Base-by-base conservation (phyloP, 1,140 invertebrate genomes). In the Eumaeus atala region DNA sequence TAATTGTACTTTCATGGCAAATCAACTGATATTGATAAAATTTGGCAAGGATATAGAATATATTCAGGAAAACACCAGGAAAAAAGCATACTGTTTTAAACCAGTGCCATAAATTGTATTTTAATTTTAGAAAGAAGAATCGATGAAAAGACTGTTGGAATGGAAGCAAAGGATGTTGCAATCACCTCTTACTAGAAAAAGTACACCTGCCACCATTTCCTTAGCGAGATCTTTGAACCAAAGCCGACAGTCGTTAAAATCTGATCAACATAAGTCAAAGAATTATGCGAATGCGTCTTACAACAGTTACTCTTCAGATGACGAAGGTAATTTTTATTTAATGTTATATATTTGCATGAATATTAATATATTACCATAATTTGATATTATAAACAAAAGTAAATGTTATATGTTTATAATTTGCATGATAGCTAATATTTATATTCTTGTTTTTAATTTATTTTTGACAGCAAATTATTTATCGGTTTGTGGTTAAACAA, bases 131-230 rank as follows among this genome's bases (percentile, higher is more conserved):
- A 90, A 94, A 21, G 95, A 96, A 88, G 95, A 96, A 84, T 96
- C 95, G 5, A 96, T 97, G 95, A 96, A 95, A 85, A 89, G 95
- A 10, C 79, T 97, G 56, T 83, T 96, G 9, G 95, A 96, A 84
- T 97, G 95, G 95, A 97, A 97, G 78, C 95, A 97, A 82, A 89
- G 95, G 68, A 97, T 97, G 95, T 84, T 96, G 59, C 95, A 96
- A 75, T 95, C 94, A 14, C 95, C 95, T 10, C 77, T 96, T 53
- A 95, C 95, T 14, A 90, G 94, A 53, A 96, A 96, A 82, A 91
- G 92, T 42, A 91, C 91, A 69, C 91, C 80, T 55, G 89, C 64
- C 61, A 87, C 87, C 1, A 82, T 86, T 60, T 87, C 86, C 59
- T 70, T 89, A 18, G 87, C 89, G 49, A 81, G 89, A 53, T 89